Evolutionary conservation across 2,797 vertebrate genomes (phyloP), one percentile per base, ranked within the genome.

Genomic region (Miichthys miiuy): DNA sequence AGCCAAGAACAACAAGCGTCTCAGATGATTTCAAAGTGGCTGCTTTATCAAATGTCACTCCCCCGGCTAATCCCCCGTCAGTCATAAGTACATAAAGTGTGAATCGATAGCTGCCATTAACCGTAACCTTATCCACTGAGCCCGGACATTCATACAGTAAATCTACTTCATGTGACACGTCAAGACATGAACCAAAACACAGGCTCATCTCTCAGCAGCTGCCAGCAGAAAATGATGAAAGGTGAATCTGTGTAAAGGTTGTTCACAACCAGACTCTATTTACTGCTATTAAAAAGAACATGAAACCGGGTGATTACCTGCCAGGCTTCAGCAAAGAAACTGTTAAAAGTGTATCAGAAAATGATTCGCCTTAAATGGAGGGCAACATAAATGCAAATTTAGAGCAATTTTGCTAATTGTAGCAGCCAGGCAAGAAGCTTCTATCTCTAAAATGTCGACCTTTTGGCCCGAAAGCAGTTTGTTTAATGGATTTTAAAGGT

Each of bases 71-170:
- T 80, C 79, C 67, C 62, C 41, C 56, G 54, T 82, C 79, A 52
- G 48, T 7, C 74, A 18, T 34, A 60, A 87, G 78, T 78, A 86
- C 89, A 85, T 81, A 81, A 20, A 79, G 68, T 54, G 72, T 71
- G 75, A 88, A 88, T 84, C 52, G 48, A 90, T 85, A 85, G 81
- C 68, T 27, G 46, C 73, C 79, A 75, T 86, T 85, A 86, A 60
- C 61, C 23, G 86, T 75, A 90, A 91, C 89, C 57, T 72, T 69
- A 89, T 83, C 79, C 55, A 72, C 73, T 51, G 68, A 68, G 77
- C 46, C 68, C 6, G 64, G 71, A 75, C 80, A 42, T 17, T 82
- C 67, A 47, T 54, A 72, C 83, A 70, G 81, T 81, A 85, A 90
- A 85, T 84, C 82, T 56, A 10, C 21, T 68, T 68, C 56, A 77